Evolutionary conservation across 2,888 invertebrate species (phyloP), one percentile per base, ranked within the genome.

Genomic region (Aphodius granarius): DNA sequence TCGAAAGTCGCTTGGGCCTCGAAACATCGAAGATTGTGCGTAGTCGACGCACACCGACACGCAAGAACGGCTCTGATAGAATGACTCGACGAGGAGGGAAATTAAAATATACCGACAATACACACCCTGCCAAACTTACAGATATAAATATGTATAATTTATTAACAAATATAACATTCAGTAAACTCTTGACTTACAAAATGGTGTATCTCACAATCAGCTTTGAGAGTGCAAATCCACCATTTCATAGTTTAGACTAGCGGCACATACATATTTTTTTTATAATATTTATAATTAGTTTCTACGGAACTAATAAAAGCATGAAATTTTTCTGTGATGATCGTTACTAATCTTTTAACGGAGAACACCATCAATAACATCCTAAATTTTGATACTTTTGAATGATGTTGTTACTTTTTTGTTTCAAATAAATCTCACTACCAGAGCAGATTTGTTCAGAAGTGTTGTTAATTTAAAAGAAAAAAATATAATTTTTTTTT

Each of bases 91-190:
- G 73, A 66, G 73, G 65, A 63, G 70, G 68, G 74, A 75, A 71
- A 73, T 71, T 68, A 79, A 78, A 81, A 83, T 83, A 83, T 83
- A 83, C 83, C 82, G 82, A 82, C 83, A 83, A 79, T 81, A 82
- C 81, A 82, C 81, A 83, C 81, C 81, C 82, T 82, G 82, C 73
- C 77, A 80, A 81, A 79, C 78, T 80, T 82, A 83, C 83, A 82
- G 82, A 84, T 85, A 86, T 86, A 85, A 85, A 85, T 85, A 85
- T 85, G 84, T 85, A 85, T 85, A 85, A 84, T 85, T 86, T 85
- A 86, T 86, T 85, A 86, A 86, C 86, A 86, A 86, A 86, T 84
- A 85, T 86, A 86, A 86, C 86, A 86, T 86, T 86, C 84, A 86
- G 84, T 85, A 84, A 85, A 85, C 81, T 83, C 83, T 83, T 20